Evolutionary conservation across 2,888 invertebrate genomes (phyloP), one percentile per base, ranked within the genome.

Genomic region (Barypeithes pellucidus): DNA sequence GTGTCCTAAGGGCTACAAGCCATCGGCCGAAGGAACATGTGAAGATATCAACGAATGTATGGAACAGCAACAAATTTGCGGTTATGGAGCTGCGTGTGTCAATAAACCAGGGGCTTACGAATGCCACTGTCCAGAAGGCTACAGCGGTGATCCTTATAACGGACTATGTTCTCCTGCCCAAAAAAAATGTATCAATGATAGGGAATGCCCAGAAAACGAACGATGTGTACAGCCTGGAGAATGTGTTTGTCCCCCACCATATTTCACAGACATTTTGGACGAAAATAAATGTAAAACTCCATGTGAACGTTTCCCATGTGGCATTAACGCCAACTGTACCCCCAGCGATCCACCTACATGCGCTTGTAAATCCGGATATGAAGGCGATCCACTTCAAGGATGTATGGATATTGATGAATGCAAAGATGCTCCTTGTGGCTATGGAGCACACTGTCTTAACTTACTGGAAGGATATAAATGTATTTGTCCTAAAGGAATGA

Each of bases 151-250:
- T 86, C 90, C 94, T 1, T 92, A 93, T 84, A 91, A 93, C 70
- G 94, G 94, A 0, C 89, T 94, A 18, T 97, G 97, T 83, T 90
- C 94, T 2, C 91, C 94, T 9, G 93, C 94, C 72, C 95, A 94
- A 83, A 92, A 94, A 77, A 90, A 93, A 75, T 97, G 96, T 82
- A 90, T 93, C 2, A 91, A 90, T 76, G 95, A 96, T 82, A 90
- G 90, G 68, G 96, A 96, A 83, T 97, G 97, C 83, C 91, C 91
- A 67, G 85, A 92, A 0, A 96, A 97, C 83, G 96, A 97, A 86
- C 94, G 94, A 85, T 97, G 97, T 84, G 92, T 96, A 24, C 94
- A 96, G 84, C 96, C 96, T 1, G 96, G 96, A 0, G 93, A 95
- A 86, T 97, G 97, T 82, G 90, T 96, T 16, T 97, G 97, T 82